phyloP scores from a whole-genome alignment of 1,140 invertebrate species.

The Ceratina calcarata region DNA sequence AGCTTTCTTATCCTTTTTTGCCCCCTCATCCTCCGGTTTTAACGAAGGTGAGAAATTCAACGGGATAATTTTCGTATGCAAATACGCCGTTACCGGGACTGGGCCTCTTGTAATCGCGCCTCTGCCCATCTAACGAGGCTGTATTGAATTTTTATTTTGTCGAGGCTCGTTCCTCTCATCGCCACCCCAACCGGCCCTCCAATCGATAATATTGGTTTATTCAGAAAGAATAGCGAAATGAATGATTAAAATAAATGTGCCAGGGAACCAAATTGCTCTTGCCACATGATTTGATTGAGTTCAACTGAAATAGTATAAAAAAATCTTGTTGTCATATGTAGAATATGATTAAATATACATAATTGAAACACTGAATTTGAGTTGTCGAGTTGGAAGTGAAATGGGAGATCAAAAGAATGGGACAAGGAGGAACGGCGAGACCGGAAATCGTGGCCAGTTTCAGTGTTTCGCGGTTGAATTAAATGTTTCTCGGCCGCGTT shows the following conservation, averaged over 20 bases:
- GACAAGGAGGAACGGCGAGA: slow-evolving; percentile 1
- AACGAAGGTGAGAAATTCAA: slow-evolving; percentile 52
- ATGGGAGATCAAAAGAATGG: not conserved
- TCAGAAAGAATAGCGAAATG: no score
- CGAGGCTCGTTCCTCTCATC: slow-evolving; percentile 53
- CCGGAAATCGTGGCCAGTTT: slow-evolving; percentile 9
- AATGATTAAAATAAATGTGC: no score
- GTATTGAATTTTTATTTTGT: slow-evolving; percentile 59
- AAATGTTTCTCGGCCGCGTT: slow-evolving; percentile 36
- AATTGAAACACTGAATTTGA: no score
- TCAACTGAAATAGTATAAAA: no score
- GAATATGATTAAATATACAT: no score
- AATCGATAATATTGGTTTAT: no score
- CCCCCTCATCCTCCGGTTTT: slow-evolving; percentile 35
- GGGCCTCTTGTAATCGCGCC: slow-evolving; percentile 35
- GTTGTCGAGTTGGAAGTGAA: not conserved
- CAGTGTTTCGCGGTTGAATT: slow-evolving; percentile 11
- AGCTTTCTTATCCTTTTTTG: slow-evolving; percentile 5
- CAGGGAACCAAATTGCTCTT: no score
- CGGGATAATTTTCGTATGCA: slow-evolving; percentile 54
- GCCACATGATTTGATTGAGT: no score
- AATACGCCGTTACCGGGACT: slow-evolving; percentile 44
- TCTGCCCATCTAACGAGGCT: slow-evolving; percentile 43
- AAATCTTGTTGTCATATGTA: not conserved
- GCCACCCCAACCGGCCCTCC: no score